Evolutionary conservation across 1,140 invertebrate genomes (phyloP).

Genomic region (Penaeus vannamei): DNA sequence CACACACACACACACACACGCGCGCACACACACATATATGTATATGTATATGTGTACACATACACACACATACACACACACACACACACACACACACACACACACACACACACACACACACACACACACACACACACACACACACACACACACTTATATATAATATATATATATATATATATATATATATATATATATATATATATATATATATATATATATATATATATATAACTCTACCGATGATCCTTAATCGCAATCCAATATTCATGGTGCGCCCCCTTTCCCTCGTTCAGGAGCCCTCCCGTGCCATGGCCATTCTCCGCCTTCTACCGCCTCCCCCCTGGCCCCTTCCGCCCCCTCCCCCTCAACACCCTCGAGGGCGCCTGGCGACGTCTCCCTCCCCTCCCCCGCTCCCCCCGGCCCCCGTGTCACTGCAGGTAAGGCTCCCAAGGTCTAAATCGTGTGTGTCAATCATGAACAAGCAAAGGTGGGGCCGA

Average conservation of each 20-base stretch:
- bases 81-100: not conserved
- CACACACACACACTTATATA: too few species aligned
- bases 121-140: not conserved
- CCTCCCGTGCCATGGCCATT: too few species aligned
- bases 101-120: not conserved
- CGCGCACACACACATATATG: not conserved
- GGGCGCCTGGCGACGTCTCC: not conserved
- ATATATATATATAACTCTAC: not conserved
- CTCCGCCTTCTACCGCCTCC: not conserved
- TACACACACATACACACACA: not conserved
- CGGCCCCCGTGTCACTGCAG: conserved; percentile 58
- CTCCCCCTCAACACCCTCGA: not conserved
- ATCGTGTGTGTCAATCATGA: conserved; percentile 63
- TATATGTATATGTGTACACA: not conserved
- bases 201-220: not conserved
- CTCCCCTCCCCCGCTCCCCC: not conserved
- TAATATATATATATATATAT: conserved; percentile 16
- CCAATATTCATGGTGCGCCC: not conserved
- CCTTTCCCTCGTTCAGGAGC: not conserved
- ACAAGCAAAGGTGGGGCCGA: conserved; percentile 63
- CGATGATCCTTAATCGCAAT: not conserved
- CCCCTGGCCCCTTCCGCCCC: not conserved
- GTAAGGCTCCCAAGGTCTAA: conserved; percentile 59
- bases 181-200: conserved; percentile 14
- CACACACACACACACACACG: not conserved